Percentiles rank a stretch among this genome's conserved stretches.
Conservation (phyloP, 2,888 invertebrate species). For the Molanna angustata region DNA sequence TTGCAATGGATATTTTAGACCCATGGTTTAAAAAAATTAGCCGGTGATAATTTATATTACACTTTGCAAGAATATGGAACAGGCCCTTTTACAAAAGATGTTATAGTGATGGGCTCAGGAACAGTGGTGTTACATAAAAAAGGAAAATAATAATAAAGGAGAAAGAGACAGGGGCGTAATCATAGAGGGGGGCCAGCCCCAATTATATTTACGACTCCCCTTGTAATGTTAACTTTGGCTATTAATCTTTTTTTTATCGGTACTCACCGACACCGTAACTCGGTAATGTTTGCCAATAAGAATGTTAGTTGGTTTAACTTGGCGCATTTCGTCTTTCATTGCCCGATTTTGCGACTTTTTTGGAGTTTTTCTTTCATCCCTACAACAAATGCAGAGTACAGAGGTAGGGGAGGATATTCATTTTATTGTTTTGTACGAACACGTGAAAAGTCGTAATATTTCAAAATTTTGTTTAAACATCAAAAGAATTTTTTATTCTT, state of each 20-base stretch:
- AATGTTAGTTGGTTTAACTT: conserved; percentile 13
- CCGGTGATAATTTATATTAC: too few species aligned
- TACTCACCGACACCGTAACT: conserved; percentile 15
- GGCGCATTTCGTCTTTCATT: conserved; percentile 14
- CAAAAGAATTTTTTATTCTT: too few species aligned
- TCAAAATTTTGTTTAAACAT: too few species aligned
- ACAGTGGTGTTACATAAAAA: conserved; percentile 12
- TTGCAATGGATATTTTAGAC: too few species aligned
- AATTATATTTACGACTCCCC: conserved; percentile 29
- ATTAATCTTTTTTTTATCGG: conserved; percentile 29
- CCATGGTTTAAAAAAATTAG: too few species aligned
- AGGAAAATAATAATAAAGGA: neutral
- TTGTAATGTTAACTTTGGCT: conserved; percentile 26
- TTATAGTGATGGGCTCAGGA: conserved; percentile 9
- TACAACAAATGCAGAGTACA: neutral
- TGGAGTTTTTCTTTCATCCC: neutral
- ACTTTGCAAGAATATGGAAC: too few species aligned
- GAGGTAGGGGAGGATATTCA: neutral
- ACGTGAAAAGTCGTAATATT: neutral
- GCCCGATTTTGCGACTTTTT: conserved; percentile 7
- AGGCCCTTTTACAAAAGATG: too few species aligned
- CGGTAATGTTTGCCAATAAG: conserved; percentile 8
- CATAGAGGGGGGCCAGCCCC: conserved; percentile 17
- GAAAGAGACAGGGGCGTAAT: conserved; percentile 8
- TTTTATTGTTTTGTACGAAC: neutral